Percentiles rank a stretch among this genome's conserved stretches.
Conservation (phyloP, 2,113 vertebrate genomes). For the Muntiacus reevesi region DNA sequence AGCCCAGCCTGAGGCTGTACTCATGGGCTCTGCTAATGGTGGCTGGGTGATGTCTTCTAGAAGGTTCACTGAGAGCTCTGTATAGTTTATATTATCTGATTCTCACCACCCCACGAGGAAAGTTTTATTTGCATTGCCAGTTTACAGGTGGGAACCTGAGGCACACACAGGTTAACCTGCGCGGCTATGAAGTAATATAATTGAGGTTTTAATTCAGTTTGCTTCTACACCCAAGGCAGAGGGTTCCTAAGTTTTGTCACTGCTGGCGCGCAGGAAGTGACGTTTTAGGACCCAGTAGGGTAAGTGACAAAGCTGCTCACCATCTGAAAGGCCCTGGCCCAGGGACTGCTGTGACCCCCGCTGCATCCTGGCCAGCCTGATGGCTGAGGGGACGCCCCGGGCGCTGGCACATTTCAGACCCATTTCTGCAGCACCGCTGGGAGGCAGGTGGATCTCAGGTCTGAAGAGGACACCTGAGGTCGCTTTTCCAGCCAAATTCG, state of each 20-base stretch:
- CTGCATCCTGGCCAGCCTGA: neutral
- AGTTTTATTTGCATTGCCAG: neutral
- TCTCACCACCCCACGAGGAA: neutral
- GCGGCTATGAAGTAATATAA: neutral
- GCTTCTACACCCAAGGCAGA: neutral
- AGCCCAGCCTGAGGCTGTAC: neutral
- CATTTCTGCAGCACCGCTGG: neutral
- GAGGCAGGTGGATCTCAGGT: neutral
- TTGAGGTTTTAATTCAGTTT: neutral
- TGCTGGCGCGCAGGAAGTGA: neutral
- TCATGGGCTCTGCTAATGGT: neutral
- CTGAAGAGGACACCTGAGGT: neutral
- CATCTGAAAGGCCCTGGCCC: neutral
- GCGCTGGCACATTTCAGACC: neutral
- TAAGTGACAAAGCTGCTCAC: neutral
- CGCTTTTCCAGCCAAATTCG: neutral
- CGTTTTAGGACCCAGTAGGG: neutral
- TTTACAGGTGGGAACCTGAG: neutral
- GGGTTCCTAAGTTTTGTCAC: neutral
- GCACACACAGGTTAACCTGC: neutral
- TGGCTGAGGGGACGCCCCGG: neutral
- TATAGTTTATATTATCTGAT: neutral
- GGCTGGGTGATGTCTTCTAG: neutral
- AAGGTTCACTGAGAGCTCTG: neutral
- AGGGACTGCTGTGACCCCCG: neutral